A percentile compares a stretch with the other conserved stretches of the same genome.
These are phyloP conservation scores for Polydrusus tereticollis DNA, from an alignment of 2,888 invertebrate genomes.

Conservation along the genomic window DNA sequence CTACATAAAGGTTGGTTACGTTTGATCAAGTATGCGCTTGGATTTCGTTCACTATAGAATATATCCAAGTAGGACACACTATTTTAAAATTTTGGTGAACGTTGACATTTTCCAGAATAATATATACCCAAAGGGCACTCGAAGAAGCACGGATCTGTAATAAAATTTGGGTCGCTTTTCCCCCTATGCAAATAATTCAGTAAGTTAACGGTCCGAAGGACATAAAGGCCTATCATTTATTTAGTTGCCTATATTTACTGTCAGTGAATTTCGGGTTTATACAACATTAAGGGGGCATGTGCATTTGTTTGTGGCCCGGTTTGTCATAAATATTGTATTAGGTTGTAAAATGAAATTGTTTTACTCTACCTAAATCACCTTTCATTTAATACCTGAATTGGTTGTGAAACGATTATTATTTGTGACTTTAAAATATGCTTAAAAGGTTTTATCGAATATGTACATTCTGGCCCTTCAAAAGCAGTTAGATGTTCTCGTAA, in stretches of 20 bases:
- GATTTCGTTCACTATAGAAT: background rate
- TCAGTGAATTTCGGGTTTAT: background rate
- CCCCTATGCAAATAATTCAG: constrained; percentile 3
- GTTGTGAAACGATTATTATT: too few species aligned
- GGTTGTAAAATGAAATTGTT: background rate
- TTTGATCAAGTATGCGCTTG: too few species aligned
- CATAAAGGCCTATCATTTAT: background rate
- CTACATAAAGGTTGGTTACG: too few species aligned
- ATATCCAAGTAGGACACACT: background rate
- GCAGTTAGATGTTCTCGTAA: too few species aligned
- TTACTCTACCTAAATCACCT: too few species aligned
- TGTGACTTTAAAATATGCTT: too few species aligned
- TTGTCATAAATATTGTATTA: background rate
- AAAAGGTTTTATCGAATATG: too few species aligned
- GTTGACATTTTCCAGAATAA: background rate
- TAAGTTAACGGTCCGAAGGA: background rate
- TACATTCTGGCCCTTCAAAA: too few species aligned
- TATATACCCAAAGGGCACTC: background rate
- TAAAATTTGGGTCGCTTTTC: background rate
- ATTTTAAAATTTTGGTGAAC: background rate
- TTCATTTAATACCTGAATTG: too few species aligned
- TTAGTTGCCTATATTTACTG: constrained; percentile 4
- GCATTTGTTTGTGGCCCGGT: background rate
- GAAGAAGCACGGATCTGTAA: background rate
- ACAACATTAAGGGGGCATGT: background rate